Evolutionary conservation across 2,888 invertebrate genomes (phyloP).

Genomic region (Homarus gammarus): DNA sequence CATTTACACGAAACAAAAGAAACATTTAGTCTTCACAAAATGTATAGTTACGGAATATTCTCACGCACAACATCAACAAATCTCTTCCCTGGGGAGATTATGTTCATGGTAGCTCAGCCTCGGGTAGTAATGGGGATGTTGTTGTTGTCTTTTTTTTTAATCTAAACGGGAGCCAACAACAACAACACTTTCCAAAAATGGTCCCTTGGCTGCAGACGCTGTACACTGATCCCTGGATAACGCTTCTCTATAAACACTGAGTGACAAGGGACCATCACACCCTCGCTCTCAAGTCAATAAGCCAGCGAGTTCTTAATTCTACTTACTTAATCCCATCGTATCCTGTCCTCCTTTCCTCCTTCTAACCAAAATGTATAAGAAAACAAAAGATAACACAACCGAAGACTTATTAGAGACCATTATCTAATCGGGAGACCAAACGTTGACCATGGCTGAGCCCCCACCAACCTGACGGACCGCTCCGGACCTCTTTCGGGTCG

Average conservation of each 20-base stretch:
- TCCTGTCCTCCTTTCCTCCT: neutral
- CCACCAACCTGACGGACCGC: conserved; percentile 25
- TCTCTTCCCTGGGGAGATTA: neutral
- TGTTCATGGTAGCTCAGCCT: neutral
- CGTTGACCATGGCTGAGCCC: conserved; percentile 1
- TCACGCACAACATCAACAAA: neutral
- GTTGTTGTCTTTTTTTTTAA: no score
- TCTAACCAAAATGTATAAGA: neutral
- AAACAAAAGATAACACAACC: conserved; percentile 1
- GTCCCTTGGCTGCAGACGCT: no score
- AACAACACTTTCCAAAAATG: no score
- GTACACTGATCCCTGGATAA: neutral
- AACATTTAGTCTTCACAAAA: conserved; percentile 7
- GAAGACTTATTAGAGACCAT: conserved; percentile 22
- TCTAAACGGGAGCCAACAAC: no score
- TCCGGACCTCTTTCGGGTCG: neutral
- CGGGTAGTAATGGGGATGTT: neutral
- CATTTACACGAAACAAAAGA: conserved; percentile 15
- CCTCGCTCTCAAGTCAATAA: neutral
- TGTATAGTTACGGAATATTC: neutral
- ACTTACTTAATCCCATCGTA: neutral
- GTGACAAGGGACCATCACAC: neutral
- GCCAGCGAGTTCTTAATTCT: neutral
- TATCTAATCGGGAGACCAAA: conserved; percentile 17
- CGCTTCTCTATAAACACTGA: neutral